A percentile compares a stretch with the other conserved stretches of the same genome.
These are phyloP conservation scores for Semotilus atromaculatus DNA, from an alignment of 2,797 vertebrate species.

Conservation along the genomic window DNA sequence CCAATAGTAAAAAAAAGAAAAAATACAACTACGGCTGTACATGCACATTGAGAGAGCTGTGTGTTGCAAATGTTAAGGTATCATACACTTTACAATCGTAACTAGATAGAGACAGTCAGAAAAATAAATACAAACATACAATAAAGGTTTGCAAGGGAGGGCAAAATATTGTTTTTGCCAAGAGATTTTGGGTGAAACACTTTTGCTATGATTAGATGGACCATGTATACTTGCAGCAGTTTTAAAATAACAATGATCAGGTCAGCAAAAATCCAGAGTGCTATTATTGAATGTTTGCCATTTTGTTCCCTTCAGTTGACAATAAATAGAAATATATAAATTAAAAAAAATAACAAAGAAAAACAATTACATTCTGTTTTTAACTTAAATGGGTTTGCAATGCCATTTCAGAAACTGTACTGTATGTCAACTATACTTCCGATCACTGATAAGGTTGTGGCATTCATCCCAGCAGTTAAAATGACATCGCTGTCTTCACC, in stretches of 20 bases:
- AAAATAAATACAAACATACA: constrained; percentile 56
- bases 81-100: constrained; percentile 54
- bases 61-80: constrained; percentile 48
- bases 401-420: not conserved
- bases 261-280: constrained; percentile 24
- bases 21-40: constrained; percentile 88
- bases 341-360: not conserved
- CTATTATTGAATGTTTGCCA: constrained; percentile 4
- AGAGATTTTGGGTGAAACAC: constrained; percentile 39
- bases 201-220: constrained; percentile 31
- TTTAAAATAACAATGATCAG: constrained; percentile 31
- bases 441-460: not conserved
- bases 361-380: constrained; percentile 20
- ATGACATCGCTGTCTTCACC: not conserved
- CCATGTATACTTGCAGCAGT: constrained; percentile 24
- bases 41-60: constrained; percentile 75
- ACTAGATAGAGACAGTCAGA: constrained; percentile 56
- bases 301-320: constrained; percentile 21
- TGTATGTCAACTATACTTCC: not conserved
- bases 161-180: constrained; percentile 28
- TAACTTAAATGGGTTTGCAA: constrained; percentile 9
- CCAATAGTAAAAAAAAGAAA: constrained; percentile 83
- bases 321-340: not conserved
- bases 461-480: not conserved
- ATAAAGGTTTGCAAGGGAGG: constrained; percentile 41